These are phyloP conservation scores for Crocuta crocuta DNA, from an alignment of 2,113 vertebrate genomes.

Conservation along the genomic window DNA sequence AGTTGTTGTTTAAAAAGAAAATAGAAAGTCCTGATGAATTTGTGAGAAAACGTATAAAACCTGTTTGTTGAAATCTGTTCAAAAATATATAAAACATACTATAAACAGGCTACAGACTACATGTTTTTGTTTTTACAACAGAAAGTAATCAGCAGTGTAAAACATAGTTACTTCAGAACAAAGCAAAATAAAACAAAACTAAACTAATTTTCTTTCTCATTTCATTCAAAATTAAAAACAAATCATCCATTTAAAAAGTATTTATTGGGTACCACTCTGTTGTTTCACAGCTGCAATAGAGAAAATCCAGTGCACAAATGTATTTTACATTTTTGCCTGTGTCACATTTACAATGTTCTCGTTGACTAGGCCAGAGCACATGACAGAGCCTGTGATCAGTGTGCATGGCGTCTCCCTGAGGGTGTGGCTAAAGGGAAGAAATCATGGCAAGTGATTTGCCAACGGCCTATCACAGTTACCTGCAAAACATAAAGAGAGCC, in stretches of 20 bases:
- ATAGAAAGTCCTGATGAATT: background rate
- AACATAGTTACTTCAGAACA: background rate
- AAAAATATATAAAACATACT: background rate
- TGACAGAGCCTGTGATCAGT: background rate
- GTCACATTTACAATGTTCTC: background rate
- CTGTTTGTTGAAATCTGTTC: background rate
- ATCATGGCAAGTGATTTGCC: background rate
- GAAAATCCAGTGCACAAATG: background rate
- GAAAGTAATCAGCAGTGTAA: background rate
- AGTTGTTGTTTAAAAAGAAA: background rate
- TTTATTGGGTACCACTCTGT: background rate
- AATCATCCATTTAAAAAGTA: background rate
- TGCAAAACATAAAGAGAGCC: background rate
- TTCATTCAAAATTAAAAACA: background rate
- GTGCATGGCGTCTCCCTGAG: background rate
- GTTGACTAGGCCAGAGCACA: background rate
- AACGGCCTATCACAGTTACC: background rate
- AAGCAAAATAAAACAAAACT: background rate
- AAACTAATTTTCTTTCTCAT: background rate
- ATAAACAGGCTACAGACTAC: background rate
- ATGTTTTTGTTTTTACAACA: background rate
- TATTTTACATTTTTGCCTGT: background rate
- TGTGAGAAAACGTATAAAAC: background rate
- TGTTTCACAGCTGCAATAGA: background rate
- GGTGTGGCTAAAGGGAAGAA: background rate